Evolutionary conservation across 37 sponge, comb jelly and placozoan genomes (phyloP).

Genomic region (Hormiphora californensis): DNA sequence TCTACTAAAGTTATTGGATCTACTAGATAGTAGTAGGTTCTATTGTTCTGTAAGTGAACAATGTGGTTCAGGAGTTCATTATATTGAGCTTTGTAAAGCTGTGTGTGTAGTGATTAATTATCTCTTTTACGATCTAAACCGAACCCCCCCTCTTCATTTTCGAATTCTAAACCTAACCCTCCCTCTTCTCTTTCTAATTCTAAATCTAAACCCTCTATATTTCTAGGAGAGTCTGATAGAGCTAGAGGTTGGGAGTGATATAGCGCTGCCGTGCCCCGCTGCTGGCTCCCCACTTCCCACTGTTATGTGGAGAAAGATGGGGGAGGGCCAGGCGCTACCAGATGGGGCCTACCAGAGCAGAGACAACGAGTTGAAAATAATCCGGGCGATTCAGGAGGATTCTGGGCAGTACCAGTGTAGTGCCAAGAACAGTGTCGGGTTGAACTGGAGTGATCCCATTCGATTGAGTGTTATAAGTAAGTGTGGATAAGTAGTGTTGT

Average conservation of each 20-base stretch:
- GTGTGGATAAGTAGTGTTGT: too few species aligned
- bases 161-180: too few species aligned
- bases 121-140: too few species aligned
- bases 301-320: conserved; percentile 19
- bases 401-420: conserved; percentile 47
- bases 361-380: conserved; percentile 26
- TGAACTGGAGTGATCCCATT: conserved; percentile 42
- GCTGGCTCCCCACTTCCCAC: conserved; percentile 37
- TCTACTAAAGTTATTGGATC: too few species aligned
- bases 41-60: too few species aligned
- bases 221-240: background rate
- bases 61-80: too few species aligned
- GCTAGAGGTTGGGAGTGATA: conserved; percentile 1
- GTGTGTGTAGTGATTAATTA: too few species aligned
- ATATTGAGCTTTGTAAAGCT: too few species aligned
- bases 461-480: background rate
- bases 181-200: too few species aligned
- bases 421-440: conserved; percentile 29
- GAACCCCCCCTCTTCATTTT: too few species aligned
- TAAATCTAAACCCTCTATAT: too few species aligned
- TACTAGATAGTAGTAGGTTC: too few species aligned
- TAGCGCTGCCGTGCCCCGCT: conserved; percentile 3
- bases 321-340: background rate
- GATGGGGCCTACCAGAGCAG: background rate
- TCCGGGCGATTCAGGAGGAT: conserved; percentile 19